These are phyloP conservation scores for Argyresthia albistria DNA, from an alignment of 2,888 invertebrate species.

Conservation along the genomic window DNA sequence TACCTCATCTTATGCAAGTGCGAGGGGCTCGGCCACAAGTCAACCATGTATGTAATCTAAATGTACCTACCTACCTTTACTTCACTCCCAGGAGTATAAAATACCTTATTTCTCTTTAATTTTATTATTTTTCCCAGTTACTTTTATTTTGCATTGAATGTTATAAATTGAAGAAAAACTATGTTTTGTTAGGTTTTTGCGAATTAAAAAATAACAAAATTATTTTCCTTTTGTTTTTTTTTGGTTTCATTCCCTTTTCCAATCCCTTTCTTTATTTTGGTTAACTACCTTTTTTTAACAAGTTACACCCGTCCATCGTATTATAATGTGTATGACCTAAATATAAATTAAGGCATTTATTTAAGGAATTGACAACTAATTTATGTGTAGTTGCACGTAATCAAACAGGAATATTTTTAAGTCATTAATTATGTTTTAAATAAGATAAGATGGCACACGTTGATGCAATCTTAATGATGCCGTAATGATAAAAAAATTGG, in stretches of 20 bases:
- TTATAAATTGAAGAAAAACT: conserved; percentile 64
- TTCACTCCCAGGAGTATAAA: conserved; percentile 70
- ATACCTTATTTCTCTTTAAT: conserved; percentile 50
- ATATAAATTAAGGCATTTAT: conserved; percentile 58
- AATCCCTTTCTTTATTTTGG: conserved; percentile 22
- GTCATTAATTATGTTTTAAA: conserved; percentile 50
- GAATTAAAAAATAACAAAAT: conserved; percentile 72
- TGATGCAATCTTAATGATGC: conserved; percentile 20
- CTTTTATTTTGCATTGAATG: conserved; percentile 73
- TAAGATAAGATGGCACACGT: conserved; percentile 47
- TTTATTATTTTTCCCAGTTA: conserved; percentile 63
- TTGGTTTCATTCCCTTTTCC: conserved; percentile 36
- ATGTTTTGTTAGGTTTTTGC: conserved; percentile 74
- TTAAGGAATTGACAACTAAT: conserved; percentile 51
- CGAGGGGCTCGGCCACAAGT: conserved; percentile 47
- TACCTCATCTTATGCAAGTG: conserved; percentile 46
- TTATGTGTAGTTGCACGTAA: conserved; percentile 50
- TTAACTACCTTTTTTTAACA: conserved; percentile 40
- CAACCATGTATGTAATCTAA: conserved; percentile 49
- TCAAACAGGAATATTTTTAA: conserved; percentile 48
- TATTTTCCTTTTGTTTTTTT: conserved; percentile 45
- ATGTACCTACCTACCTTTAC: conserved; percentile 70
- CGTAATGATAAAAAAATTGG: conserved; percentile 17
- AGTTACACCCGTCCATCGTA: conserved; percentile 72
- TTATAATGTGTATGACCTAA: conserved; percentile 50